Evolutionary conservation across 2,888 invertebrate genomes (phyloP).

Genomic region (Phlogophora meticulosa): DNA sequence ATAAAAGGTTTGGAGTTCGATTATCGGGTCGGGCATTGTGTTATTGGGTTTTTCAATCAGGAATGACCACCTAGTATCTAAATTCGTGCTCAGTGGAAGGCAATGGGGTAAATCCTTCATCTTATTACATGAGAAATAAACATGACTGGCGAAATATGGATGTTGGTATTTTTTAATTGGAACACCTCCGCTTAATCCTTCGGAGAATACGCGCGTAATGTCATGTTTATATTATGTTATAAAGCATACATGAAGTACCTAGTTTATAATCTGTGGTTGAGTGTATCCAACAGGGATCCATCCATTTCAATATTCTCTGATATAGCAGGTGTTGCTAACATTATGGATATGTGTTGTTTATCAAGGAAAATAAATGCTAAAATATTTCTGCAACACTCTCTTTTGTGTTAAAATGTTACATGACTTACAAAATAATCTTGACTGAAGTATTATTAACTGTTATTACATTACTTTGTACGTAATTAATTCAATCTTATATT

Average conservation of each 20-base stretch:
- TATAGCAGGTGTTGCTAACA: conserved; percentile 44
- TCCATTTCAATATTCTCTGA: conserved; percentile 46
- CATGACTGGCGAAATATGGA: too few species aligned
- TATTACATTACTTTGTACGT: conserved; percentile 19
- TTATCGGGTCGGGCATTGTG: too few species aligned
- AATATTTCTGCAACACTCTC: conserved; percentile 4
- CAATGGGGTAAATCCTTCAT: too few species aligned
- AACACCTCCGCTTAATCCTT: too few species aligned
- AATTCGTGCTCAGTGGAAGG: too few species aligned
- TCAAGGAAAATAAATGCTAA: conserved; percentile 19
- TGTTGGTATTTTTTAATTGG: too few species aligned
- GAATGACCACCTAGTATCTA: too few species aligned
- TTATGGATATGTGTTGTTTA: conserved; percentile 38
- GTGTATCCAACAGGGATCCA: conserved; percentile 45
- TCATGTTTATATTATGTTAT: background rate
- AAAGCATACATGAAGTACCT: conserved; percentile 27
- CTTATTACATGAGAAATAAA: too few species aligned
- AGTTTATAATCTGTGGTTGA: conserved; percentile 39
- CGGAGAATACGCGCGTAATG: too few species aligned
- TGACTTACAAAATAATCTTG: conserved; percentile 15
- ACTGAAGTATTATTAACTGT: conserved; percentile 19
- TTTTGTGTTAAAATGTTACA: conserved; percentile 24
- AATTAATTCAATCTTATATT: conserved; percentile 45
- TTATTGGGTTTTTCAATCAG: too few species aligned
- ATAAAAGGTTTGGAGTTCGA: too few species aligned